Conservation (phyloP, 2,888 invertebrate genomes). For the Hoplodrina blanda region DNA sequence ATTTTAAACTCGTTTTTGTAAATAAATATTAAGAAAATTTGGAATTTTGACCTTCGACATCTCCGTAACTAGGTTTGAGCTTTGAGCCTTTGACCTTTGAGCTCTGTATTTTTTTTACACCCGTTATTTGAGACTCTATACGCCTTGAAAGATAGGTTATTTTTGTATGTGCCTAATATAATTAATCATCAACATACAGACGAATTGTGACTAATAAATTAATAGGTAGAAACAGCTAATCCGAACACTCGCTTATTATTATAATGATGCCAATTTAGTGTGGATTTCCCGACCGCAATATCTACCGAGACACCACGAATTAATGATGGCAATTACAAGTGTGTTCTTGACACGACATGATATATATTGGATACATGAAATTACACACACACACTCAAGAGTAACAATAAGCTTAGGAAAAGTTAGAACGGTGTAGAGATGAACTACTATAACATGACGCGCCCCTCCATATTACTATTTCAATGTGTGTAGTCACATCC, state of each 20-base stretch:
- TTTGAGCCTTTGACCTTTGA: no score
- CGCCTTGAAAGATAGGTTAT: no score
- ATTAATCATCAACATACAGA: neutral
- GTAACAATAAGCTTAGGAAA: neutral
- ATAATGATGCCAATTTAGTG: slow-evolving; percentile 27
- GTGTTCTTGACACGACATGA: slow-evolving; percentile 37
- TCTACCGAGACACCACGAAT: neutral
- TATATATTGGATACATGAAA: slow-evolving; percentile 21
- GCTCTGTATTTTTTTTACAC: no score
- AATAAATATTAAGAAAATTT: no score
- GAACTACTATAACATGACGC: no score
- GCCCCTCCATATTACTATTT: no score
- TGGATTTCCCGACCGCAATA: slow-evolving; percentile 39
- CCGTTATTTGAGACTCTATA: no score
- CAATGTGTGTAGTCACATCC: no score
- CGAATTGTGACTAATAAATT: neutral
- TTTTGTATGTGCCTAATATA: neutral
- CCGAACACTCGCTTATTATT: neutral
- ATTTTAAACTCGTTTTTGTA: no score
- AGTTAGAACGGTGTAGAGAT: no score
- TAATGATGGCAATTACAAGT: slow-evolving; percentile 28
- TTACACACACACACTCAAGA: neutral
- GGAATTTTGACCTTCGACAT: no score
- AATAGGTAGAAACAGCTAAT: neutral
- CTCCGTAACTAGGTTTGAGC: no score